phyloP scores from a whole-genome alignment of 2,888 invertebrate species.

The Xiphydria camelus region DNA sequence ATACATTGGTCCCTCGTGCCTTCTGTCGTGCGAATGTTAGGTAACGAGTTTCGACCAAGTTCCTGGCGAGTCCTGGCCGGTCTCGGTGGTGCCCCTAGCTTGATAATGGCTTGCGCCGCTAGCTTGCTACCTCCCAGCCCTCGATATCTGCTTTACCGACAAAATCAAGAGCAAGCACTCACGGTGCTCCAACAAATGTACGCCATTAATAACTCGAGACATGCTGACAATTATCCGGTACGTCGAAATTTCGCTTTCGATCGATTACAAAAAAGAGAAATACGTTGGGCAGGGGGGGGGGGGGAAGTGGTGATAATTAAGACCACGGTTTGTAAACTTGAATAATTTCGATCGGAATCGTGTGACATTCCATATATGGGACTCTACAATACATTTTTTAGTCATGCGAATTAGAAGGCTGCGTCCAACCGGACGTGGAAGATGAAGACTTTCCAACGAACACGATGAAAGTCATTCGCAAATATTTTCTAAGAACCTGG shows the following conservation, averaged over 20 bases:
- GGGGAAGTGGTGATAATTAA: too few relatives aligned
- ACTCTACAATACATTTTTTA: slow-evolving; percentile 6
- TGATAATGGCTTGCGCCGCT: slow-evolving; percentile 53
- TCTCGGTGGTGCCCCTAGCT: slow-evolving; percentile 52
- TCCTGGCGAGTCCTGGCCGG: slow-evolving; percentile 56
- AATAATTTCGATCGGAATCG: too few relatives aligned
- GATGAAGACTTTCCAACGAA: slow-evolving; percentile 4
- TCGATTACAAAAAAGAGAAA: too few relatives aligned
- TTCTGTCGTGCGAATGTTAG: slow-evolving; percentile 35
- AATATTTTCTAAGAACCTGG: slow-evolving; percentile 17
- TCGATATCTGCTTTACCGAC: slow-evolving; percentile 52
- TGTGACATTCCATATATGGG: background rate
- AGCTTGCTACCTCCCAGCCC: slow-evolving; percentile 58
- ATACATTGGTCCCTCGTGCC: slow-evolving; percentile 41
- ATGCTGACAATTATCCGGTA: slow-evolving; percentile 55
- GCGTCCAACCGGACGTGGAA: slow-evolving; percentile 13
- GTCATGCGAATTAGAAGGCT: slow-evolving; percentile 21
- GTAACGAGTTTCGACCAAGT: slow-evolving; percentile 43
- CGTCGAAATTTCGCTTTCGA: too few relatives aligned
- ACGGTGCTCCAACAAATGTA: slow-evolving; percentile 57
- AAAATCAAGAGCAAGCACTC: slow-evolving; percentile 48
- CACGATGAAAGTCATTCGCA: slow-evolving; percentile 10
- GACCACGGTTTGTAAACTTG: too few relatives aligned
- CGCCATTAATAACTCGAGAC: slow-evolving; percentile 58
- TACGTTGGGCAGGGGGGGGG: too few relatives aligned